A percentile compares a stretch with the other conserved stretches of the same genome.
Evolutionary conservation across 92 coral and sea anemone genomes (phyloP).

Genomic region (Phenganax stokvisi): DNA sequence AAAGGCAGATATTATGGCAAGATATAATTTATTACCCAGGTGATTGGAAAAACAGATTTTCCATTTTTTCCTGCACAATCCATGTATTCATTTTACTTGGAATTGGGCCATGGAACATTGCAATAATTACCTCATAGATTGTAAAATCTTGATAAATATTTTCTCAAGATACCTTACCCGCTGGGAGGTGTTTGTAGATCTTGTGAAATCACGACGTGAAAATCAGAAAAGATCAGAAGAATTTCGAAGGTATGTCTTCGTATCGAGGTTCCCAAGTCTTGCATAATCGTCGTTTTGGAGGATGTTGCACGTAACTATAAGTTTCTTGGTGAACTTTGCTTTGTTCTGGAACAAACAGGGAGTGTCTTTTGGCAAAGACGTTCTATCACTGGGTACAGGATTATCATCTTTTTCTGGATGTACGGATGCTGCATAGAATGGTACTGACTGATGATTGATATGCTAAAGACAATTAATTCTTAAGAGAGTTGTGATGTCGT

Average conservation of each 20-base stretch:
- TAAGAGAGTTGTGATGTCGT: too few species aligned
- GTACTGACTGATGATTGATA: constrained; percentile 27
- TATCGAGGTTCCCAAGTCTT: neutral
- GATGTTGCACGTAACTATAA: neutral
- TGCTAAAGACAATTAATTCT: too few species aligned
- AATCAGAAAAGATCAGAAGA: constrained; percentile 49
- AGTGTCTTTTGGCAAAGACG: constrained; percentile 71
- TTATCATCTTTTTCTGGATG: constrained; percentile 64
- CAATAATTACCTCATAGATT: too few species aligned
- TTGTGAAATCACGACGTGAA: constrained; percentile 58
- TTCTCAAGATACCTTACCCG: constrained; percentile 58
- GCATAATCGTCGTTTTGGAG: neutral
- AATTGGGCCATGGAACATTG: neutral
- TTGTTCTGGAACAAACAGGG: constrained; percentile 43
- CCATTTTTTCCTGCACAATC: neutral
- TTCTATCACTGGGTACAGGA: constrained; percentile 74
- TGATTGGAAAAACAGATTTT: neutral
- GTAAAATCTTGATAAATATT: neutral
- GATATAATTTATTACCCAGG: constrained; percentile 25
- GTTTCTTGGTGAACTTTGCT: neutral
- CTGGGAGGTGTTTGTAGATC: constrained; percentile 65
- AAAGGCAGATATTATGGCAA: constrained; percentile 55
- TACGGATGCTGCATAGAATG: constrained; percentile 92
- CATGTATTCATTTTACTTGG: neutral
- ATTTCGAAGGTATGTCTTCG: constrained; percentile 59